Evolutionary conservation across 2,888 invertebrate genomes (phyloP).

Genomic region (Piscicola geometra): DNA sequence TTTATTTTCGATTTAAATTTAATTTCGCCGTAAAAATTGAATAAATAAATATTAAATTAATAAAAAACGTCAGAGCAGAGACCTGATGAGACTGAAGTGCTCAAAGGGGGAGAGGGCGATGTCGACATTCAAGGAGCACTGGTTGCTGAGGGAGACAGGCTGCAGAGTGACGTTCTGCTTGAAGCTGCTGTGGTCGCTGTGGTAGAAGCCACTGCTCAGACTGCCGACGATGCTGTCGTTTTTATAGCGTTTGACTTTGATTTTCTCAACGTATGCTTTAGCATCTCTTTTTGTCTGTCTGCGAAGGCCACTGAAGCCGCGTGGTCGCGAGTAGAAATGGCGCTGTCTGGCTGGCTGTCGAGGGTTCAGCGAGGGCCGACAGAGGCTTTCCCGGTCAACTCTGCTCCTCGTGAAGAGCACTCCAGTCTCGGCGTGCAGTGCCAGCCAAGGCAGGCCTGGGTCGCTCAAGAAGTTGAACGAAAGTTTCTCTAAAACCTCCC

Average conservation of each 20-base stretch:
- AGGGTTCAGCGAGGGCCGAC: slow-evolving; percentile 26
- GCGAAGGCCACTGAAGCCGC: background rate
- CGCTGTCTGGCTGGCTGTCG: background rate
- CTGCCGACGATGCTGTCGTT: background rate
- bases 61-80: too few relatives aligned
- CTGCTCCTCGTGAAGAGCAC: slow-evolving; percentile 37
- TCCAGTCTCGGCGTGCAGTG: slow-evolving; percentile 38
- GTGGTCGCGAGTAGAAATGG: too few relatives aligned
- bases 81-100: slow-evolving; percentile 35
- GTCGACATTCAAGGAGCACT: slow-evolving; percentile 39
- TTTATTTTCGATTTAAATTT: too few relatives aligned
- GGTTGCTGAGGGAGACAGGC: background rate
- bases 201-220: background rate
- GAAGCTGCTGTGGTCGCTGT: background rate
- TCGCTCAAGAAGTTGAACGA: slow-evolving; percentile 37
- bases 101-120: slow-evolving; percentile 37
- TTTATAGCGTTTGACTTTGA: too few relatives aligned
- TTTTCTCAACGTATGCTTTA: background rate
- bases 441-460: slow-evolving; percentile 35
- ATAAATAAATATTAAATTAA: too few relatives aligned
- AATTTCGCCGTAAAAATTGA: too few relatives aligned
- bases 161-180: background rate
- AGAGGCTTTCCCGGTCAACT: slow-evolving; percentile 40
- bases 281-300: background rate
- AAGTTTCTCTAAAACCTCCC: slow-evolving; percentile 33